Evolutionary conservation across 1,140 invertebrate species (phyloP).

Genomic region (Drosophila willistoni): DNA sequence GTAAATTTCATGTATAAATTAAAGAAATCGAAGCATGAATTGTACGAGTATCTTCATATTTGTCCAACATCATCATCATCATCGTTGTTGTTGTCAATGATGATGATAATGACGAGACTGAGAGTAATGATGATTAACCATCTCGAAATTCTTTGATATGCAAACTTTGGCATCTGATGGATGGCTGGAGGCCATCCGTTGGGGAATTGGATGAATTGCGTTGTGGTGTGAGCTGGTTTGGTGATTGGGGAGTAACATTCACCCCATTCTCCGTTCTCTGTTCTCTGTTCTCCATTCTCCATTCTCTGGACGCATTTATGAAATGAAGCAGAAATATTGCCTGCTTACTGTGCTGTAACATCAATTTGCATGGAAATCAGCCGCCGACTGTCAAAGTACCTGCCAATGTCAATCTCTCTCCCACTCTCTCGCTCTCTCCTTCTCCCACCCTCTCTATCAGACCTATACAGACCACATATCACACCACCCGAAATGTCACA

Average conservation of each 20-base stretch:
- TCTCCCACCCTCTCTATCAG: neutral
- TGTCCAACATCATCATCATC: slow-evolving; percentile 1
- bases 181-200: slow-evolving; percentile 33
- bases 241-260: slow-evolving; percentile 33
- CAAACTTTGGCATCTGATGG: slow-evolving; percentile 57
- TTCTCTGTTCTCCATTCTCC: too few species aligned
- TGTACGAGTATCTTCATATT: neutral
- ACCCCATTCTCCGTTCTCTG: too few species aligned
- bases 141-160: slow-evolving; percentile 61
- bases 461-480: neutral
- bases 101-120: slow-evolving; percentile 13
- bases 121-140: slow-evolving; percentile 11
- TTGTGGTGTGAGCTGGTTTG: slow-evolving; percentile 13
- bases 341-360: slow-evolving; percentile 79
- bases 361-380: slow-evolving; percentile 79
- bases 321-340: slow-evolving; percentile 79
- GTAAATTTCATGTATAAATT: slow-evolving; percentile 64
- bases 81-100: slow-evolving; percentile 8
- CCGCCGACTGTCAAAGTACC: slow-evolving; percentile 62
- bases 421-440: neutral
- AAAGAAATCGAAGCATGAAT: slow-evolving; percentile 25
- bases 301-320: slow-evolving; percentile 67
- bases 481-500: neutral
- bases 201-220: slow-evolving; percentile 24
- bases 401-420: slow-evolving; percentile 9